Percentiles rank a stretch among this genome's conserved stretches.
These are phyloP conservation scores for Corella eumyota DNA, from an alignment of 23 tunicate genomes.

Conservation along the genomic window DNA sequence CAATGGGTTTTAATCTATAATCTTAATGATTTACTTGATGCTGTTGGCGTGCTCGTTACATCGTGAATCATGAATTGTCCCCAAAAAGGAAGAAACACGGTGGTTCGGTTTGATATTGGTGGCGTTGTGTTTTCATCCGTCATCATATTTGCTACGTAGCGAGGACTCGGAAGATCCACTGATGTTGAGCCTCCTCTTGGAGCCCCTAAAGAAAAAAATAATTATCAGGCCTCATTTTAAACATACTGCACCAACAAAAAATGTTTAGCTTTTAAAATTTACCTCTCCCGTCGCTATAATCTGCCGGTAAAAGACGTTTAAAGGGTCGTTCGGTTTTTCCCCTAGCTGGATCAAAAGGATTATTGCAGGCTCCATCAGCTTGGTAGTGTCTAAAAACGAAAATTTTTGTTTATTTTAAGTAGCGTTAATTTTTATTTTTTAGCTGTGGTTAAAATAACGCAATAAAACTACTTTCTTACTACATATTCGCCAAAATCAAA, in stretches of 20 bases:
- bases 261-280: neutral
- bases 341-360: neutral
- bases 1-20: too few species aligned
- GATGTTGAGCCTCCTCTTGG: conserved; percentile 11
- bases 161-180: conserved; percentile 42
- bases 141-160: conserved; percentile 37
- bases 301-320: neutral
- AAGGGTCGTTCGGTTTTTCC: neutral
- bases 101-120: conserved; percentile 5
- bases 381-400: too few species aligned
- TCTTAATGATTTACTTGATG: neutral
- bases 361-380: neutral
- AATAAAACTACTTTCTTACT: too few species aligned
- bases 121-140: conserved; percentile 3
- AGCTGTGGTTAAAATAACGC: too few species aligned
- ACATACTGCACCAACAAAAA: too few species aligned
- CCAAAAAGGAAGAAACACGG: conserved; percentile 50
- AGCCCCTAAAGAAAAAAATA: conserved; percentile 8
- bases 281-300: neutral
- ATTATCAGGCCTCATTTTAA: neutral
- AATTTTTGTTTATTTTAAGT: too few species aligned
- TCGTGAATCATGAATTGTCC: conserved; percentile 83
- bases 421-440: too few species aligned
- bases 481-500: too few species aligned
- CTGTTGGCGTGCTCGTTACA: conserved; percentile 46